Evolutionary conservation across 2,888 invertebrate genomes (phyloP).

Genomic region (Chelonus formosanus): DNA sequence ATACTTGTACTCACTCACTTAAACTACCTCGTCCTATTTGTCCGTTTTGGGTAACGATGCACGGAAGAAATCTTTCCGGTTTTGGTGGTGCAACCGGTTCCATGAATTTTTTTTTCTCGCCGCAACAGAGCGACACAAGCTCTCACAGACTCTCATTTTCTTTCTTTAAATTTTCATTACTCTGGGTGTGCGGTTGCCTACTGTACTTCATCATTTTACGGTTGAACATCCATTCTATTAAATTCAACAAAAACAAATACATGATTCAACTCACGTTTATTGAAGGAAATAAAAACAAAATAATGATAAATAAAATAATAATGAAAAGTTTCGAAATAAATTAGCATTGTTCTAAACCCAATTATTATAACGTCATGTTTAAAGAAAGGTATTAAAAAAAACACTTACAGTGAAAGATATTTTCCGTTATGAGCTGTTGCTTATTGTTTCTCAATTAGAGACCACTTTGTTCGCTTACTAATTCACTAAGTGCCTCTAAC

Average conservation of each 20-base stretch:
- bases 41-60: constrained; percentile 54
- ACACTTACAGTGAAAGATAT: background rate
- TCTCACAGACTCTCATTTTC: constrained; percentile 19
- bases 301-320: no score
- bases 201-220: constrained; percentile 13
- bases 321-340: no score
- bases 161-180: constrained; percentile 25
- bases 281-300: no score
- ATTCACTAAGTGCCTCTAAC: constrained; percentile 16
- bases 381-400: background rate
- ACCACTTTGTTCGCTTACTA: constrained; percentile 41
- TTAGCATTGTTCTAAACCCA: background rate
- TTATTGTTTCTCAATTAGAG: constrained; percentile 55
- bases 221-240: constrained; percentile 15
- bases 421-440: constrained; percentile 26
- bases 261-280: constrained; percentile 7
- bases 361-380: constrained; percentile 2
- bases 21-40: constrained; percentile 58
- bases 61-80: constrained; percentile 62
- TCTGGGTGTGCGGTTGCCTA: constrained; percentile 5
- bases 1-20: constrained; percentile 42
- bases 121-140: constrained; percentile 22
- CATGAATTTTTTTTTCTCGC: constrained; percentile 31
- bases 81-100: constrained; percentile 60
- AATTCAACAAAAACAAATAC: constrained; percentile 1